These are phyloP conservation scores for Lepus timidus DNA, from an alignment of 2,113 vertebrate genomes.

Conservation along the genomic window DNA sequence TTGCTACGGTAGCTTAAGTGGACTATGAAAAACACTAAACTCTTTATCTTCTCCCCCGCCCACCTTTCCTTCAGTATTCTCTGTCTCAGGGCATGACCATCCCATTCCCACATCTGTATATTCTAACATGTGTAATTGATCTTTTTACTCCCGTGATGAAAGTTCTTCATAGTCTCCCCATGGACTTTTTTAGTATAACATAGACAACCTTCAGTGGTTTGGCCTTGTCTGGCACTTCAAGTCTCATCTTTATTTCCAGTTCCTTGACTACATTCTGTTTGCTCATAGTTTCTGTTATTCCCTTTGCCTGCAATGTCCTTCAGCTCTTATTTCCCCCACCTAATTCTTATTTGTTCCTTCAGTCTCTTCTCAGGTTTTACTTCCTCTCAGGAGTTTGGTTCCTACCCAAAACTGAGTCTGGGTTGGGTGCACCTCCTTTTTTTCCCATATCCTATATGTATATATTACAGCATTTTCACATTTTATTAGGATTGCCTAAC, in stretches of 20 bases:
- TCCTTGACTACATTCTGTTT: not conserved
- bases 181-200: not conserved
- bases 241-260: not conserved
- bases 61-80: not conserved
- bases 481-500: not conserved
- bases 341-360: not conserved
- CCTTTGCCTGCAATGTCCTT: not conserved
- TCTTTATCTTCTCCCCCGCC: not conserved
- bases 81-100: not conserved
- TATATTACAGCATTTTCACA: not conserved
- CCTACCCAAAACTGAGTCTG: not conserved
- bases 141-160: constrained; percentile 14
- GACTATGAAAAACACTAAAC: not conserved
- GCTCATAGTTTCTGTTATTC: not conserved
- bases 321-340: not conserved
- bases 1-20: not conserved
- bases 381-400: not conserved
- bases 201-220: not conserved
- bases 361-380: not conserved
- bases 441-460: not conserved
- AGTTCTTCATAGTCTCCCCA: not conserved
- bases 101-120: not conserved
- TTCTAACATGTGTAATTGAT: not conserved
- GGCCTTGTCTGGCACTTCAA: not conserved
- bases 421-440: not conserved